Evolutionary conservation across 2,888 invertebrate genomes (phyloP), one percentile per base, ranked within the genome.

Genomic region (Melinaea marsaeus): DNA sequence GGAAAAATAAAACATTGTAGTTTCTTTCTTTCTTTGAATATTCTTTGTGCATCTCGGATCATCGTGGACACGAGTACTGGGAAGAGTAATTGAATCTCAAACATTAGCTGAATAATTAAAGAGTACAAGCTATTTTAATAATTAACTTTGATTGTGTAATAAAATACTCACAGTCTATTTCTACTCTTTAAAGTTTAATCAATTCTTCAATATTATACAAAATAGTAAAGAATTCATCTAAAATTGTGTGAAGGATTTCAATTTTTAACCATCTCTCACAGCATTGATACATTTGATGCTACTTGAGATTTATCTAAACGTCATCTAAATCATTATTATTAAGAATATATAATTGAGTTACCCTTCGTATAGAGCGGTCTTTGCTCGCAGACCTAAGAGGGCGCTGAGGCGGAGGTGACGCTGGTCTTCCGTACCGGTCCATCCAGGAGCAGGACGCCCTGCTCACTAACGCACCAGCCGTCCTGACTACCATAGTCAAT

Each of bases 381-480:
- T 94, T 94, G 82, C 92, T 92, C 67, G 92, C 80, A 13, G 91
- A 90, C 32, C 91, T 81, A 5, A 87, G 78, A 35, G 82, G 84
- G 13, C 90, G 86, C 54, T 78, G 80, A 13, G 87, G 82, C 42
- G 91, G 91, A 58, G 98, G 98, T 37, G 98, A 98, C 33, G 95
- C 97, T 1, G 97, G 96, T 69, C 97, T 92, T 4, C 98, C 98
- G 78, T 96, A 95, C 63, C 97, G 92, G 88, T 98, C 97, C 94
- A 98, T 97, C 98, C 98, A 98, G 65, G 96, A 96, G 88, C 97
- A 98, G 60, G 96, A 95, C 76, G 97, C 96, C 63, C 95, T 92
- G 57, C 93, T 92, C 72, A 95, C 94, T 79, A 95, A 90, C 69
- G 95, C 95, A 57, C 95, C 95, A 58, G 96, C 95, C 65, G 96